Percentiles rank a stretch among this genome's conserved stretches.
These are phyloP conservation scores for Eupithecia inturbata DNA, from an alignment of 2,888 invertebrate species.

Conservation along the genomic window DNA sequence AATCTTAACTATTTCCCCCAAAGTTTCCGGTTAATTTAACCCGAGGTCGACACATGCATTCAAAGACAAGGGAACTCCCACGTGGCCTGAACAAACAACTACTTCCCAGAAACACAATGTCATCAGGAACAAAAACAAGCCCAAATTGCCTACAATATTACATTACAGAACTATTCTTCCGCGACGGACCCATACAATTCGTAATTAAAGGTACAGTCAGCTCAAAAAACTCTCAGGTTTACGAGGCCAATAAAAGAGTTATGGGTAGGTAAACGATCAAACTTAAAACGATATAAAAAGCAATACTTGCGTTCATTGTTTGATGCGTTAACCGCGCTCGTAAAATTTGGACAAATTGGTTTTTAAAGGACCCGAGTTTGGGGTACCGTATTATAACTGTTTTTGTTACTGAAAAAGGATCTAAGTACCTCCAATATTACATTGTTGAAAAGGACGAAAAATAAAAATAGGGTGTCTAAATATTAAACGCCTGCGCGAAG, in stretches of 20 bases:
- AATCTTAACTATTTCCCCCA: slow-evolving; percentile 78
- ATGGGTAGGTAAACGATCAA: slow-evolving; percentile 73
- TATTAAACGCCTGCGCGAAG: not conserved
- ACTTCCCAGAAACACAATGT: slow-evolving; percentile 77
- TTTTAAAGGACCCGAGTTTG: slow-evolving; percentile 63
- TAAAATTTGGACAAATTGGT: slow-evolving; percentile 78
- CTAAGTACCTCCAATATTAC: not conserved
- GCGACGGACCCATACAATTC: slow-evolving; percentile 52
- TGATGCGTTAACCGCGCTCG: slow-evolving; percentile 70
- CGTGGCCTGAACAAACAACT: slow-evolving; percentile 71
- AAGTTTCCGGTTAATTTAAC: slow-evolving; percentile 82
- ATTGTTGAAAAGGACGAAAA: not conserved
- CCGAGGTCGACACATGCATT: slow-evolving; percentile 74
- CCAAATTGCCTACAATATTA: slow-evolving; percentile 65
- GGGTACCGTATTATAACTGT: slow-evolving; percentile 5
- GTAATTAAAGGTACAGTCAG: slow-evolving; percentile 57
- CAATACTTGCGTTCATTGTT: slow-evolving; percentile 75
- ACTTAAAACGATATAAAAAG: slow-evolving; percentile 70
- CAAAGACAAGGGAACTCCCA: slow-evolving; percentile 69
- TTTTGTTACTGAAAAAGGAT: not conserved
- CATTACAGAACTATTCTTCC: slow-evolving; percentile 61
- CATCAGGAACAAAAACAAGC: slow-evolving; percentile 72
- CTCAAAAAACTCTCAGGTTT: slow-evolving; percentile 49
- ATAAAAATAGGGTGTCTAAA: not conserved
- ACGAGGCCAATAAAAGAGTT: slow-evolving; percentile 57